Conservation (phyloP, 2,888 invertebrate genomes). For the Hemithea aestivaria region DNA sequence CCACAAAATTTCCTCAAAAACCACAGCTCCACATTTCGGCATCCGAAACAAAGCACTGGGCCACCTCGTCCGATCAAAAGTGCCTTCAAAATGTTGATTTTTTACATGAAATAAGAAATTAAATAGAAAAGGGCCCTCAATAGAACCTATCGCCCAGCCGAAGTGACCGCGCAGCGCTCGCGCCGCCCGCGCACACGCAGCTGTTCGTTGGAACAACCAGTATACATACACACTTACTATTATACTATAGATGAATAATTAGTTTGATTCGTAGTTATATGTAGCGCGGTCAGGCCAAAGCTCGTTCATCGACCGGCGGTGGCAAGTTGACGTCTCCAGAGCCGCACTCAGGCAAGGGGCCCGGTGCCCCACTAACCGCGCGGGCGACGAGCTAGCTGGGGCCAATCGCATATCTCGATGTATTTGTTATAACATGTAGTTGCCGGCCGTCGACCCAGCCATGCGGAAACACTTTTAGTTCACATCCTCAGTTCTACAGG, state of each 20-base stretch:
- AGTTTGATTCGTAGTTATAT: constrained; percentile 78
- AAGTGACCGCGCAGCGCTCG: constrained; percentile 68
- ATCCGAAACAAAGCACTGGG: constrained; percentile 83
- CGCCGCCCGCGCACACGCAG: constrained; percentile 54
- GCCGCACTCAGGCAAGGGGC: background rate
- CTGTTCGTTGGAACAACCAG: constrained; percentile 66
- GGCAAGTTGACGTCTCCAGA: background rate
- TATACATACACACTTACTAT: constrained; percentile 72
- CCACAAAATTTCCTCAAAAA: constrained; percentile 39
- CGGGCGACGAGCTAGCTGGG: constrained; percentile 37
- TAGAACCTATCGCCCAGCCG: constrained; percentile 88
- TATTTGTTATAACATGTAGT: constrained; percentile 77
- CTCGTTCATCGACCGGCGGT: constrained; percentile 33
- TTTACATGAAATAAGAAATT: constrained; percentile 84
- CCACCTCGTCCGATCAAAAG: constrained; percentile 96
- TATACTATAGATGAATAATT: constrained; percentile 78
- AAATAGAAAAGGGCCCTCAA: constrained; percentile 92
- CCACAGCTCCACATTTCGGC: constrained; percentile 42
- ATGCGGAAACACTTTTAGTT: constrained; percentile 60
- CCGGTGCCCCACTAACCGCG: constrained; percentile 2
- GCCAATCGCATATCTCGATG: constrained; percentile 60
- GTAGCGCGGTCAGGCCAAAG: constrained; percentile 56
- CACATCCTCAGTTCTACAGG: constrained; percentile 68
- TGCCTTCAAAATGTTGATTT: constrained; percentile 94
- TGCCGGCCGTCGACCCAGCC: constrained; percentile 61